Conservation (phyloP, 2,888 invertebrate genomes). For the Cryptosula pallasiana region DNA sequence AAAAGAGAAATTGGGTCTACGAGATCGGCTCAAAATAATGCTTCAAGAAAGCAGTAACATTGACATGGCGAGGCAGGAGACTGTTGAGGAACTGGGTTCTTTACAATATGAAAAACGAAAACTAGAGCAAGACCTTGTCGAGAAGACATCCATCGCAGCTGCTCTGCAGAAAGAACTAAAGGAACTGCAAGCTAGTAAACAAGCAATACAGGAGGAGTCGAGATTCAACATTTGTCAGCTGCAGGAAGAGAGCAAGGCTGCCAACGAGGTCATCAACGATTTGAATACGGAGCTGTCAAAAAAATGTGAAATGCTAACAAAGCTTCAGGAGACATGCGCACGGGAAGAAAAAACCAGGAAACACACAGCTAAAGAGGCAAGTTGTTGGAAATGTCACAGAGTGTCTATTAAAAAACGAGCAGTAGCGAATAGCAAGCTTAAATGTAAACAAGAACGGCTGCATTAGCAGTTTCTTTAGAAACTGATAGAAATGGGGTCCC, state of each 20-base stretch:
- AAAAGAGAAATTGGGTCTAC: not conserved
- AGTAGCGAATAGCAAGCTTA: no score
- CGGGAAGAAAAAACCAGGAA: not conserved
- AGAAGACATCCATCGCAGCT: not conserved
- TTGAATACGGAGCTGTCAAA: not conserved
- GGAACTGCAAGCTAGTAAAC: not conserved
- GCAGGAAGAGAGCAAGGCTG: not conserved
- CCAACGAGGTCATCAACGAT: not conserved
- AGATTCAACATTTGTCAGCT: not conserved
- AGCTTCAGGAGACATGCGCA: not conserved
- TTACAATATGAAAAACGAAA: not conserved
- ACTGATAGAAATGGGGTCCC: no score
- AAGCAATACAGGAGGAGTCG: not conserved
- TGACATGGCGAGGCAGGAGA: not conserved
- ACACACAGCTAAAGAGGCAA: not conserved
- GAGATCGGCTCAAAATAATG: not conserved
- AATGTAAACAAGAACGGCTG: no score
- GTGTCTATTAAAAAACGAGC: no score
- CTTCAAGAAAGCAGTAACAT: not conserved
- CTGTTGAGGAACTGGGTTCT: not conserved
- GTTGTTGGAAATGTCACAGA: no score
- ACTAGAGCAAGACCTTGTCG: not conserved
- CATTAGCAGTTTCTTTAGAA: no score
- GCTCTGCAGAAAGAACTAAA: not conserved
- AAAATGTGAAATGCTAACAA: not conserved